phyloP scores from a whole-genome alignment of 2,797 vertebrate genomes.

The Sebastes itinus region DNA sequence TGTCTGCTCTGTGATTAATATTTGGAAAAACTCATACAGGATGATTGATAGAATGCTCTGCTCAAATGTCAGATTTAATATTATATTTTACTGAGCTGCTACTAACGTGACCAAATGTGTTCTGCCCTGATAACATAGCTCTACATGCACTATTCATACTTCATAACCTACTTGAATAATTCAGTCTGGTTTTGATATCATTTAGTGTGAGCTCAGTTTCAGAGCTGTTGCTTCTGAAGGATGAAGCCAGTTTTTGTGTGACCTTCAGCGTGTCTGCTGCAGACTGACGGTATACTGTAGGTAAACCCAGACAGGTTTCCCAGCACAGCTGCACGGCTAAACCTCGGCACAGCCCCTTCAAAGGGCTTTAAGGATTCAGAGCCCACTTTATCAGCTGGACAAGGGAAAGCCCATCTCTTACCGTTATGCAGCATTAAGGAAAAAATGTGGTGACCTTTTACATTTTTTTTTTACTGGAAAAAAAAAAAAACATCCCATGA shows the following conservation, averaged over 20 bases:
- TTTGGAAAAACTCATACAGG: not conserved
- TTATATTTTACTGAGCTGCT: not conserved
- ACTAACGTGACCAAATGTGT: not conserved
- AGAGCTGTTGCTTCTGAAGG: not conserved
- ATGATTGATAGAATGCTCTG: not conserved
- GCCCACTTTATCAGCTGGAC: slow-evolving; percentile 81
- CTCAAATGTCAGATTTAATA: not conserved
- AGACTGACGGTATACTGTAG: slow-evolving; percentile 28
- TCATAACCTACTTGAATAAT: slow-evolving; percentile 23
- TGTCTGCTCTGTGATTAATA: not conserved
- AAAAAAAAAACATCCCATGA: slow-evolving; percentile 61
- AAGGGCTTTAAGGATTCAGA: slow-evolving; percentile 82
- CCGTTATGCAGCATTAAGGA: slow-evolving; percentile 76
- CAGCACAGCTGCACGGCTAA: slow-evolving; percentile 68
- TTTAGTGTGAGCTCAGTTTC: slow-evolving; percentile 1
- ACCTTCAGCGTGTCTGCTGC: slow-evolving; percentile 27
- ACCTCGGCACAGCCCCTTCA: slow-evolving; percentile 71
- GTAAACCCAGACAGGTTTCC: slow-evolving; percentile 72
- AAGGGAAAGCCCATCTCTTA: slow-evolving; percentile 78
- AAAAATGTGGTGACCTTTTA: slow-evolving; percentile 82
- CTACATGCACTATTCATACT: slow-evolving; percentile 14
- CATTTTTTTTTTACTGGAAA: slow-evolving; percentile 71
- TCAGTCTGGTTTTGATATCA: slow-evolving; percentile 5
- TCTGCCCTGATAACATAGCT: not conserved
- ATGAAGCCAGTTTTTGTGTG: not conserved